Conservation (phyloP, 2,113 vertebrate species). For the Cygnus atratus region DNA sequence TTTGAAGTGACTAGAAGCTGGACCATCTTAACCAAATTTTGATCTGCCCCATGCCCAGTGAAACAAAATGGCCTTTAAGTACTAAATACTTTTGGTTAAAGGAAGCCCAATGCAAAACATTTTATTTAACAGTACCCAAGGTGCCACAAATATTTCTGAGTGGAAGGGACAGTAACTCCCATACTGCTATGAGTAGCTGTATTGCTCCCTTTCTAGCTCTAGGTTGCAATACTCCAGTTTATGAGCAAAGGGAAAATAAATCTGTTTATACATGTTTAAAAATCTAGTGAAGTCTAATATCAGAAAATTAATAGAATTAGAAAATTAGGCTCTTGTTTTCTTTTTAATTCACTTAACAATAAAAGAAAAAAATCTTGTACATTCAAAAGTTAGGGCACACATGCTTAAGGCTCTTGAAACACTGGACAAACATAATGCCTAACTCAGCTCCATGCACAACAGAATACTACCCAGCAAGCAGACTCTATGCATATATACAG, state of each 20-base stretch:
- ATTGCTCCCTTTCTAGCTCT: conserved; percentile 3
- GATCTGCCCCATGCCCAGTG: conserved; percentile 39
- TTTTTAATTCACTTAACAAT: conserved; percentile 49
- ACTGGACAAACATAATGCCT: conserved; percentile 69
- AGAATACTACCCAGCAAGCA: conserved; percentile 73
- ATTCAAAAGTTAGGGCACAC: conserved; percentile 77
- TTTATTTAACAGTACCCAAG: conserved; percentile 13
- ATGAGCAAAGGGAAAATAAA: conserved; percentile 13
- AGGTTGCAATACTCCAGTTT: conserved; percentile 1
- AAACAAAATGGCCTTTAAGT: conserved; percentile 51
- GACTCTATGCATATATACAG: conserved; percentile 69
- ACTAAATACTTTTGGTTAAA: conserved; percentile 20
- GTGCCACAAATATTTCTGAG: background rate
- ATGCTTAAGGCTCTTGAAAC: conserved; percentile 81
- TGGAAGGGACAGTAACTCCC: background rate
- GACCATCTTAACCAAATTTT: background rate
- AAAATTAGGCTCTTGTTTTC: conserved; percentile 57
- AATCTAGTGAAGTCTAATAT: background rate
- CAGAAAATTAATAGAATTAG: conserved; percentile 64
- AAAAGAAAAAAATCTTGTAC: conserved; percentile 57
- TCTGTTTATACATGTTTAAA: background rate
- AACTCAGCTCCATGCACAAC: conserved; percentile 77
- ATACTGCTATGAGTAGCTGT: background rate
- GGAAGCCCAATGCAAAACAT: conserved; percentile 15
- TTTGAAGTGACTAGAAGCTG: conserved; percentile 38